Evolutionary conservation across 2,113 vertebrate genomes (phyloP).

Genomic region (Microcebus griseorufus): DNA sequence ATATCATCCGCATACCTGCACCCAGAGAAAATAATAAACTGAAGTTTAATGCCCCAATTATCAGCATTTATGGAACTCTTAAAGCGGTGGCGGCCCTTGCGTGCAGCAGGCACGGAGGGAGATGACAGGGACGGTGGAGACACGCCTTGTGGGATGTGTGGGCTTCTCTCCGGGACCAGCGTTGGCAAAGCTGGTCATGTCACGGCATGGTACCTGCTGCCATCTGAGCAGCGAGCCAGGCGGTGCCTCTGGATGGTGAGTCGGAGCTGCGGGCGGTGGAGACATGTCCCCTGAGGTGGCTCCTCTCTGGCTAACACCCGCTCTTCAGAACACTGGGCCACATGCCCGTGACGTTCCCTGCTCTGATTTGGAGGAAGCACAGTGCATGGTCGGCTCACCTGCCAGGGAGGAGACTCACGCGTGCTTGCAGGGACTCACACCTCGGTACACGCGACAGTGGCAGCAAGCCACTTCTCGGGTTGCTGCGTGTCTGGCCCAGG

Average conservation of each 20-base stretch:
- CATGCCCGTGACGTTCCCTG: neutral
- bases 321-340: neutral
- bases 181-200: neutral
- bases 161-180: neutral
- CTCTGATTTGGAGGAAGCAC: neutral
- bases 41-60: slow-evolving; percentile 99
- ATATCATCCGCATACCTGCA: slow-evolving; percentile 99
- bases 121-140: slow-evolving; percentile 15
- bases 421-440: neutral
- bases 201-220: neutral
- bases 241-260: neutral
- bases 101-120: slow-evolving; percentile 81
- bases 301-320: accelerated
- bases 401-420: neutral
- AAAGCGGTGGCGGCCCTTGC: slow-evolving; percentile 82
- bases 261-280: neutral
- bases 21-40: slow-evolving; percentile 99
- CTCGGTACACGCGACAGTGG: neutral
- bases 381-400: neutral
- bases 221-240: neutral
- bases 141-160: neutral
- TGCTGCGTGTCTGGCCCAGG: neutral
- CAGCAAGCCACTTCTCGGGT: neutral
- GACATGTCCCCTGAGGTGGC: neutral
- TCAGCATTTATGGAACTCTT: slow-evolving; percentile 98